Base-by-base conservation (phyloP, 23 tunicate species). In the Diplosoma virens region DNA sequence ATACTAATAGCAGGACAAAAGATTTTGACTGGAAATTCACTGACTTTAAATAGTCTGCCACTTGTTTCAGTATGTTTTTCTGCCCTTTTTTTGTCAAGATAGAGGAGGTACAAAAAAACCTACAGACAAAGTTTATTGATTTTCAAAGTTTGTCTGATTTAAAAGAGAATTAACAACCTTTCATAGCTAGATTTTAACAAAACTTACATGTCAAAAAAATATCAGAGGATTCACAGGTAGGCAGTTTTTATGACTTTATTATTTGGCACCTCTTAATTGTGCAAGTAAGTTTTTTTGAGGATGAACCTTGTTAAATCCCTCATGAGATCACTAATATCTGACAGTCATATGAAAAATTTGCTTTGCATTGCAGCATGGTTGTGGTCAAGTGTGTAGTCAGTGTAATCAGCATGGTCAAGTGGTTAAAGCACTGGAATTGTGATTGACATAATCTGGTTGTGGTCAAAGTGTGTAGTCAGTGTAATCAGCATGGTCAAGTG, bases 11-110 rank as follows among this genome's bases (percentile, higher is more conserved):
- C 75, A 66, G 75, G 47, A 79, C 76, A 64, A 79, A 79, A 66
- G 76, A 65, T 26, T 79, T 79, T 28, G 83, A 79, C 22, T 75
- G 23, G 54, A 79, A 75, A 66, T 79, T 79, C 37, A 69, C 58
- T 66, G 75, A 79, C 83, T 79, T 64, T 66, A 60, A 60, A 60
- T 59, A 59, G 71, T 76, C 81, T 59, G 81, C 75, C 25, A 61
- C 33, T 50, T 25, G 45, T 79, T 79, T 79, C 83, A 79, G 65
- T 66, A 2, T 79, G 77, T 79, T 79, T 79, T 79, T 75, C 83
- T 66, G 77, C 45, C 83, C 83, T 26, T 79, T 77, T 79, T 79
- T 75, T 79, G 83, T 33, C 48, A 79, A 79, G 76, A 79, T 79
- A 64, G 83, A 79, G 20, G 83, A 79, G 47, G 54, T 79, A 79